Evolutionary conservation across 2,888 invertebrate genomes (phyloP), one percentile per base, ranked within the genome.

Genomic region (Lathronympha strigana): DNA sequence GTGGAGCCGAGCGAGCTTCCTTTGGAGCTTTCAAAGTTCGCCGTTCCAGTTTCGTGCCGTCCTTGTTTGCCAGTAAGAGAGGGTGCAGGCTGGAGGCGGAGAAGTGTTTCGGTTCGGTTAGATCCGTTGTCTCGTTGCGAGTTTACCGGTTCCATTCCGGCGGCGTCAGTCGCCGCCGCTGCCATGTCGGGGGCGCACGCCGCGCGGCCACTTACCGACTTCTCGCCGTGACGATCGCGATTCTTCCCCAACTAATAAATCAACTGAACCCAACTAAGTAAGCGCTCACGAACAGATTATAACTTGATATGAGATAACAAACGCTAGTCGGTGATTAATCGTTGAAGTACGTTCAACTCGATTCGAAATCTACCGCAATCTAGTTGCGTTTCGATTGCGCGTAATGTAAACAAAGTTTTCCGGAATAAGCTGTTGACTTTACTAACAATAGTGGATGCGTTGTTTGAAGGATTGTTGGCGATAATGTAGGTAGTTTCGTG

Each of bases 121-220:
- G 75, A 77, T 78, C 75, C 75, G 77, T 79, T 76, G 81, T 77
- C 76, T 79, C 75, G 75, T 71, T 72, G 74, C 75, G 71, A 74
- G 76, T 73, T 81, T 80, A 82, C 81, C 80, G 81, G 81, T 78
- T 78, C 74, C 77, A 74, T 79, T 76, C 79, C 79, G 76, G 72
- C 73, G 77, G 33, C 53, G 31, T 67, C 66, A 91, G 91, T 90
- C 79, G 80, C 79, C 82, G 78, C 79, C 82, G 85, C 71, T 82
- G 86, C 87, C 84, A 90, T 90, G 90, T 74, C 83, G 86, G 81
- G 70, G 83, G 78, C 75, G 82, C 83, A 90, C 91, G 91, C 83
- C 73, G 74, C 80, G 73, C 75, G 75, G 76, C 75, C 77, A 78
- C 73, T 73, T 77, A 74, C 77, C 79, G 73, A 76, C 74, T 71